Percentiles rank a stretch among this genome's conserved stretches.
Conservation (phyloP, 2,888 invertebrate species). For the Oligia fasciuncula region DNA sequence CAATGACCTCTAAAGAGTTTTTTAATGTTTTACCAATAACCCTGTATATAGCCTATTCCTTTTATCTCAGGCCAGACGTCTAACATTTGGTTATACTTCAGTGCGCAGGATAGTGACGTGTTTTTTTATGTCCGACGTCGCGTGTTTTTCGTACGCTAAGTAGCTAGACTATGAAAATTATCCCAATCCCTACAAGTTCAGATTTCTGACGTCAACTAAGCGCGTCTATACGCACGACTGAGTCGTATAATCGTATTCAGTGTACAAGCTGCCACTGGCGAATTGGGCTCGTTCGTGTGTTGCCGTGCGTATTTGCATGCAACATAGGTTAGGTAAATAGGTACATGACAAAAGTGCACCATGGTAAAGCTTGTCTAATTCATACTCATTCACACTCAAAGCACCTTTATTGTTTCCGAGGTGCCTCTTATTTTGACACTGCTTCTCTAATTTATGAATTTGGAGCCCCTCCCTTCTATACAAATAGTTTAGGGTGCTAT, state of each 20-base stretch:
- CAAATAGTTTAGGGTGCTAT: constrained; percentile 41
- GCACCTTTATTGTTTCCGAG: constrained; percentile 46
- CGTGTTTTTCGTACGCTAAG: not conserved
- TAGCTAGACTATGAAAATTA: not conserved
- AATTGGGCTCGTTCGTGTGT: not conserved
- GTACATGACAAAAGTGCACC: not conserved
- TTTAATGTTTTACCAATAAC: too few species aligned
- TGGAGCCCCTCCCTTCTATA: not conserved
- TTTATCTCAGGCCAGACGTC: not conserved
- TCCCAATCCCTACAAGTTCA: not conserved
- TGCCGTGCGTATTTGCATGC: not conserved
- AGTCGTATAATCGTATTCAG: not conserved
- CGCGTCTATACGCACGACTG: not conserved
- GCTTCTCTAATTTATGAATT: constrained; percentile 50
- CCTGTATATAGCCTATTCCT: not conserved
- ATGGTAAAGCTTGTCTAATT: constrained; percentile 17
- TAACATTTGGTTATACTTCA: not conserved
- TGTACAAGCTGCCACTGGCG: not conserved
- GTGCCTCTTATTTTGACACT: constrained; percentile 40
- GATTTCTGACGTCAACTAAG: not conserved
- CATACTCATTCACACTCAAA: constrained; percentile 1
- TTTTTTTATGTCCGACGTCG: not conserved
- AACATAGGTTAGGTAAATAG: not conserved
- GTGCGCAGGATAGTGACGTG: not conserved
- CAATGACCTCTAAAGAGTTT: too few species aligned